Base-by-base conservation (phyloP, 2,888 invertebrate species). In the Xanthia togata region DNA sequence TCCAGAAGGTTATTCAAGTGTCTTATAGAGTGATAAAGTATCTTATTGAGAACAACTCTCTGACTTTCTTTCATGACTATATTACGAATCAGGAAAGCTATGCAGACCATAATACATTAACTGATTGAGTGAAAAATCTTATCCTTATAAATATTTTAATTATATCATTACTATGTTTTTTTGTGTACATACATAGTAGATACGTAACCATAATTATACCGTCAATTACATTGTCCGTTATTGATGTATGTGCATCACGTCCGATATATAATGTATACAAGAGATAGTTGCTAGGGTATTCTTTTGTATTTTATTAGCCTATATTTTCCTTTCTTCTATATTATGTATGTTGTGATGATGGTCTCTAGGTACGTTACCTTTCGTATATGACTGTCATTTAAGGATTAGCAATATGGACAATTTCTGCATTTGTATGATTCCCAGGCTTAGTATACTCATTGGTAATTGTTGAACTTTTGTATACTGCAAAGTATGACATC, bases 71-170 rank as follows among this genome's bases (percentile, higher is more conserved):
- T 63, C 9, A 20, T 26, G 50, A 23, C 50, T 53, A 0, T 47
- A 55, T 14, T 1, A 44, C 12, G 4, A 8, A 50, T 31, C 17
- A n/a, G 6, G 5, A 60, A 50, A 50, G 3, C 3, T 41, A 55
- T 31, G 5, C n/a, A 63, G 55, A 9, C 63, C 63, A 41, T 20
- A 55, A 41, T 60, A 17, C 20, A 41, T 60, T 76, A 23, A 60
- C 17, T 44, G 35, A 35, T 53, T 31, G 23, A 60, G 1, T 3
- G 41, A 20, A 69, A 38, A 14, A 67, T 70, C 55, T 64, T 64
- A 70, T 59, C 78, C 78, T 70, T 78, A 78, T 70, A 65, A 64
- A 65, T 78, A 64, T 26, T 47, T n/a, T 64, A 70, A 78, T 70
- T 20, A 44, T 53, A 23, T 70, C 70, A 57, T 78, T 78, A 77